Base-by-base conservation (phyloP, 2,888 invertebrate species). In the Archips crataeganus region DNA sequence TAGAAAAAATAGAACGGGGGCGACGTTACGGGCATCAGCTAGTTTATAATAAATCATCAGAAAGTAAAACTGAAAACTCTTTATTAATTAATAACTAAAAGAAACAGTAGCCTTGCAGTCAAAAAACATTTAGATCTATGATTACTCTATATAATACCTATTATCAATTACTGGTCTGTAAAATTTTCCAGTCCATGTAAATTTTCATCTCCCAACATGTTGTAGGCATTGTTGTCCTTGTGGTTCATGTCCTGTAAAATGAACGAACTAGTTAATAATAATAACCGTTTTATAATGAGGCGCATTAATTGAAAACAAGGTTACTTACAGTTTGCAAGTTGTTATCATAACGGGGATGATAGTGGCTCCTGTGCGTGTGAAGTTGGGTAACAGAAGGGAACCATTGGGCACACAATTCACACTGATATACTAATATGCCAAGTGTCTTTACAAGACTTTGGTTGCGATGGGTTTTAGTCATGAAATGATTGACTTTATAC, bases 401-500 rank as follows among this genome's bases (percentile, higher is more conserved):
- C 85, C 88, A 90, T 54, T 87, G 86, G 2, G 86, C 86, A 81
- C 94, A 95, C 39, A 88, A 79, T 83, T 95, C 94, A 83, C 94
- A 95, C 79, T 94, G 94, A 75, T 94, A 93, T 1, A 91, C 89
- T 74, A 89, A 79, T 75, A 80, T 79, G 61, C 86, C 83, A 66
- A 85, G 68, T 32, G 81, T 77, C 70, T 82, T 83, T 23, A 77
- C 71, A 71, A 76, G 83, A 45, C 76, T 81, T 71, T 84, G 81
- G 74, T 77, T 83, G 67, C 76, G 79, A 70, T 87, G 86, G 32
- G 82, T 82, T 80, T 94, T 94, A 13, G 89, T 84, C 80, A 89
- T 86, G 63, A 92, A 94, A 77, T 94, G 94, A 6, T 87, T 86
- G 65, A 87, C 85, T 85, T 94, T 94, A 78, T 94, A 94, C 79